Conservation (phyloP, 2,888 invertebrate genomes). For the Melieria picta region DNA sequence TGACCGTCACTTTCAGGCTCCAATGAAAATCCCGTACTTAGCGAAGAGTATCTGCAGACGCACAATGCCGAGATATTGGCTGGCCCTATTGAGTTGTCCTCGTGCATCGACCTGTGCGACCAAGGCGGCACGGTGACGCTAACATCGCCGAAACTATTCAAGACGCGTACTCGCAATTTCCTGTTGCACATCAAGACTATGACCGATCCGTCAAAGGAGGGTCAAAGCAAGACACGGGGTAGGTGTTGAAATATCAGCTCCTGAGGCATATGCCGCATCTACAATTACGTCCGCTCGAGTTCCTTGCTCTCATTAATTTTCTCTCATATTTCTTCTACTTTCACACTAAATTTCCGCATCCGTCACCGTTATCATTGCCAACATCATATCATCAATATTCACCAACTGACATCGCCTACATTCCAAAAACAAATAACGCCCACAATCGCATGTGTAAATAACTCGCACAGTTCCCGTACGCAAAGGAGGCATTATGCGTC, state of each 20-base stretch:
- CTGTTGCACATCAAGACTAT: conserved; percentile 81
- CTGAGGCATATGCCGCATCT: too few relatives aligned
- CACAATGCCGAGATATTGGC: conserved; percentile 92
- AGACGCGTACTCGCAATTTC: conserved; percentile 81
- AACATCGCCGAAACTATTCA: conserved; percentile 85
- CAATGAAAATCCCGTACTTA: conserved; percentile 79
- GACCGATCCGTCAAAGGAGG: conserved; percentile 73
- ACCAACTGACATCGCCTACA: not conserved
- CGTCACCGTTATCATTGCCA: not conserved
- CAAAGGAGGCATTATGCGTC: conserved; percentile 56
- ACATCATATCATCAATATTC: not conserved
- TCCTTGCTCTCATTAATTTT: too few relatives aligned
- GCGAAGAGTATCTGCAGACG: conserved; percentile 83
- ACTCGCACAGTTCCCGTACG: conserved; percentile 51
- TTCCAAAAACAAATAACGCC: too few relatives aligned
- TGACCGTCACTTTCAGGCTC: conserved; percentile 30
- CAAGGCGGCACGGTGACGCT: conserved; percentile 86
- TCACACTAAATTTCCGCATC: not conserved
- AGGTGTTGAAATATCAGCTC: conserved; percentile 33
- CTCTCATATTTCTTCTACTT: conserved; percentile 1
- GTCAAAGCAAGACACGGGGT: conserved; percentile 65
- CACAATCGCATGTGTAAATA: conserved; percentile 2
- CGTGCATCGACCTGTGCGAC: conserved; percentile 85
- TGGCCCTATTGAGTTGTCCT: conserved; percentile 84
- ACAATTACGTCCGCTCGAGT: too few relatives aligned